Percentiles rank a stretch among this genome's conserved stretches.
phyloP scores from a whole-genome alignment of 2,113 vertebrate genomes.

The Parus major region DNA sequence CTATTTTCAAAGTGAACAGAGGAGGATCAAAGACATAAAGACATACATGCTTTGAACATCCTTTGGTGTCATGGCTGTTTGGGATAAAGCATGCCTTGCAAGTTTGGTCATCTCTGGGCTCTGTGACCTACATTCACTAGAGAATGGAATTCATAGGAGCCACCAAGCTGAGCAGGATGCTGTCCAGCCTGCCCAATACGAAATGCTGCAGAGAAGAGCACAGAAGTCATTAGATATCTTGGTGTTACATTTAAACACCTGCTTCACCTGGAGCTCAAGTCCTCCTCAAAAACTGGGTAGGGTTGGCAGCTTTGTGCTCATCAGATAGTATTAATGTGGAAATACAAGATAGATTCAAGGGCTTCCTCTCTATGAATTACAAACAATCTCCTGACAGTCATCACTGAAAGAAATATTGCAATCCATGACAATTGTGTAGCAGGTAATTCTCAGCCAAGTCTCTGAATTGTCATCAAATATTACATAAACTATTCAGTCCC shows the following conservation, averaged over 20 bases:
- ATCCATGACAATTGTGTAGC: neutral
- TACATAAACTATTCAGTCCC: neutral
- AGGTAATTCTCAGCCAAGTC: neutral
- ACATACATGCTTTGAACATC: neutral
- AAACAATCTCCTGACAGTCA: neutral
- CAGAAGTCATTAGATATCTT: neutral
- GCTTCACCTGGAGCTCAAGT: neutral
- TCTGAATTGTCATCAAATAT: neutral
- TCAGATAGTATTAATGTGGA: neutral
- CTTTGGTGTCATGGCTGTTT: neutral
- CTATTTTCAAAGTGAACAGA: neutral
- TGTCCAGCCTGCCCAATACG: neutral
- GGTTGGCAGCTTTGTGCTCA: neutral
- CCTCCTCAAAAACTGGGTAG: neutral
- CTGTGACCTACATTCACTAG: neutral
- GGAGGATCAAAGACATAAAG: neutral
- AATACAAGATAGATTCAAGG: neutral
- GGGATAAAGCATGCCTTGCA: neutral
- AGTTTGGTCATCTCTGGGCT: neutral
- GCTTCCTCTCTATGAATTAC: neutral
- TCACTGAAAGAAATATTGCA: neutral
- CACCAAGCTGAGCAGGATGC: neutral
- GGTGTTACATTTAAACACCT: neutral
- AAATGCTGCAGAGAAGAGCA: neutral
- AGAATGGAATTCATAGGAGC: neutral